These are phyloP conservation scores for Pangasius djambal DNA, from an alignment of 2,797 vertebrate genomes.

Conservation along the genomic window DNA sequence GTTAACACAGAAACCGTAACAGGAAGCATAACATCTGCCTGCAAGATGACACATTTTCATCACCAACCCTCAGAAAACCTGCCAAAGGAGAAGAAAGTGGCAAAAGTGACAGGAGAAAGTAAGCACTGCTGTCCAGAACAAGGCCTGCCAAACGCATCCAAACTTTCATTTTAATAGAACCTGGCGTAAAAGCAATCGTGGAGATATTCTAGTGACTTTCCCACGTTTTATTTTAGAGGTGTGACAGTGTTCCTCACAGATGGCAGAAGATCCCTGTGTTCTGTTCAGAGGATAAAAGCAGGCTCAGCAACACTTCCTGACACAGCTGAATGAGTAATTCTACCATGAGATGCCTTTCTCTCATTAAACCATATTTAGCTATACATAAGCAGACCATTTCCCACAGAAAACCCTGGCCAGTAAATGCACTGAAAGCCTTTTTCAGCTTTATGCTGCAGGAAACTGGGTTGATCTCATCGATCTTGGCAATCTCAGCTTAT, in stretches of 20 bases:
- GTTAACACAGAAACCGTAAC: constrained; percentile 42
- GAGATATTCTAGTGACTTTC: constrained; percentile 53
- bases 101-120: constrained; percentile 43
- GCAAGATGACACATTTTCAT: constrained; percentile 59
- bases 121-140: constrained; percentile 31
- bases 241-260: constrained; percentile 51
- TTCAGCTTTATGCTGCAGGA: constrained; percentile 10
- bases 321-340: constrained; percentile 51
- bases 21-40: constrained; percentile 56
- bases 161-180: constrained; percentile 36
- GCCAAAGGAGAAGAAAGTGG: constrained; percentile 40
- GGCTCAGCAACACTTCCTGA: constrained; percentile 55
- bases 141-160: constrained; percentile 25
- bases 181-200: constrained; percentile 13
- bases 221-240: constrained; percentile 55
- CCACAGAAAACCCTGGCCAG: constrained; percentile 11
- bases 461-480: constrained; percentile 21
- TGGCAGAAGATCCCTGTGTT: constrained; percentile 54
- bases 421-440: background rate
- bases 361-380: constrained; percentile 52
- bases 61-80: constrained; percentile 56
- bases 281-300: constrained; percentile 50
- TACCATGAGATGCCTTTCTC: constrained; percentile 39
- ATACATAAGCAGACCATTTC: constrained; percentile 23
- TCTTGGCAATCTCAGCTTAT: constrained; percentile 22